phyloP scores from a whole-genome alignment of 2,888 invertebrate genomes.

The Tenthredo notha region DNA sequence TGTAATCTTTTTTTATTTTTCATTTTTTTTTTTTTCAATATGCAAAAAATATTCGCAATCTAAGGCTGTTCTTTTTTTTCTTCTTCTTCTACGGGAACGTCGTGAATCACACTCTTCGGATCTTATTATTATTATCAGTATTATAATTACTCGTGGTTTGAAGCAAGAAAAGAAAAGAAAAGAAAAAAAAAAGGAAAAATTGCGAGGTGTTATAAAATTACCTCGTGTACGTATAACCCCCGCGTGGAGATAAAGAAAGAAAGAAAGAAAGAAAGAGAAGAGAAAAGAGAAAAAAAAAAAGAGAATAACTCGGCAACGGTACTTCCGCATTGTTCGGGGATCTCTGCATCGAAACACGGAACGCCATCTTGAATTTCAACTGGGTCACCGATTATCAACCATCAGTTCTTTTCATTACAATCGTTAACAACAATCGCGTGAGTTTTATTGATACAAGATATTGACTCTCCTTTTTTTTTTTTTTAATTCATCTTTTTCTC shows the following conservation, averaged over 20 bases:
- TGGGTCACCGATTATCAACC: constrained; percentile 59
- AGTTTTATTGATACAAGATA: not conserved
- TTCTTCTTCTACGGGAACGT: not conserved
- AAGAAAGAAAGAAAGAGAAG: not conserved
- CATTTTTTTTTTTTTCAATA: not conserved
- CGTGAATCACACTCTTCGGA: not conserved
- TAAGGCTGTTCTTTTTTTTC: not conserved
- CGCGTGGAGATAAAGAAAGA: not conserved
- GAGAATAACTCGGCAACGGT: constrained; percentile 29
- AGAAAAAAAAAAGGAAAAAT: too few species aligned
- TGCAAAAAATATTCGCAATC: not conserved
- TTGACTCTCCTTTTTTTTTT: not conserved
- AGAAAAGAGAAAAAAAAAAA: constrained; percentile 50
- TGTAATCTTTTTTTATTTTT: not conserved
- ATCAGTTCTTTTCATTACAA: not conserved
- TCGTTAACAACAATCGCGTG: constrained; percentile 1
- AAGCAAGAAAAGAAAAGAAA: too few species aligned
- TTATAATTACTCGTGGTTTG: not conserved
- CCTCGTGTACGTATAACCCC: not conserved
- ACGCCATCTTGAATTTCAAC: constrained; percentile 63
- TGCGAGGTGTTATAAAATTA: not conserved
- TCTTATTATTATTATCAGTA: not conserved
- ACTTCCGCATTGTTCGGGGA: constrained; percentile 56
- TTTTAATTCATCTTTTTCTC: not conserved
- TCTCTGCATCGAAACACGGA: constrained; percentile 31